phyloP scores from a whole-genome alignment of 2,797 vertebrate species.

The Pseudocheirus occidentalis region DNA sequence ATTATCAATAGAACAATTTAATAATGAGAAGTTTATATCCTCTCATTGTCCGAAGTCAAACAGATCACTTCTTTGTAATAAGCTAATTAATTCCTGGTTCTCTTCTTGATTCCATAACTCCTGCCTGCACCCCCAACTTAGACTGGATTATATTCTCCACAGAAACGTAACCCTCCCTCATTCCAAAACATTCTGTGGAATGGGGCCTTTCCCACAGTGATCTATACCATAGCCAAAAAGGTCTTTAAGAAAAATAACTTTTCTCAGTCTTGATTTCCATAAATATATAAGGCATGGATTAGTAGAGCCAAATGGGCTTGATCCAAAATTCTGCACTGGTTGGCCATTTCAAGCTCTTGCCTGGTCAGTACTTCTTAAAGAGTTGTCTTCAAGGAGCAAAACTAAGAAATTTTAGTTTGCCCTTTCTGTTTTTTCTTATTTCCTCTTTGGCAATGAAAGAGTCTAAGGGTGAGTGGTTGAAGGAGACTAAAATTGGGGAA shows the following conservation, averaged over 20 bases:
- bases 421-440: conserved; percentile 8
- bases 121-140: not conserved
- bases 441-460: not conserved
- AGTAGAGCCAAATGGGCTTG: not conserved
- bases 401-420: conserved; percentile 2
- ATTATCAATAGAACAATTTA: conserved; percentile 6
- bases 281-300: not conserved
- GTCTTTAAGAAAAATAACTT: not conserved
- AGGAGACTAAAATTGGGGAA: not conserved
- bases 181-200: not conserved
- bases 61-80: conserved; percentile 12
- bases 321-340: conserved; percentile 18
- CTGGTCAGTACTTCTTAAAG: not conserved
- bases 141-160: not conserved
- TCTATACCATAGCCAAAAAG: not conserved
- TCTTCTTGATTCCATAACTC: not conserved
- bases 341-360: conserved; percentile 29
- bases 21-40: conserved; percentile 2
- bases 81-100: not conserved
- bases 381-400: conserved; percentile 37
- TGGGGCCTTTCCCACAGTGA: not conserved
- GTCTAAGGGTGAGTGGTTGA: not conserved
- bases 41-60: conserved; percentile 14
- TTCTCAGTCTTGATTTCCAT: conserved; percentile 18
- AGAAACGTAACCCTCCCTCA: not conserved